Evolutionary conservation across 1,140 invertebrate genomes (phyloP).

Genomic region (Zaprionus ghesquierei): DNA sequence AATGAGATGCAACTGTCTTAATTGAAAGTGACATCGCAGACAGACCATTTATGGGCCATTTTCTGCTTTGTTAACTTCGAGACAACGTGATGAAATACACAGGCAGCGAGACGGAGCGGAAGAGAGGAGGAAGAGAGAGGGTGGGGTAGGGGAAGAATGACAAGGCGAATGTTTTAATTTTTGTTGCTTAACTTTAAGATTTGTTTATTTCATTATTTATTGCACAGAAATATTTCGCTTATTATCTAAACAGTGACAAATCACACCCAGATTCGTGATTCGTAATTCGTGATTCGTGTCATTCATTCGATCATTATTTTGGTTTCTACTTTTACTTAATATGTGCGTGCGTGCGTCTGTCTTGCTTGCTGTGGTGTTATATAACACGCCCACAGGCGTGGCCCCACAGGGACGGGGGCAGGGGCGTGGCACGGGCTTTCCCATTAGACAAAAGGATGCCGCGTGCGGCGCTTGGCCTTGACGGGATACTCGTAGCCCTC

Average conservation of each 20-base stretch:
- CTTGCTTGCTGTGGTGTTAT: background rate
- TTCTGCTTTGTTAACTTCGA: constrained; percentile 21
- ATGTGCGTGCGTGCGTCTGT: constrained; percentile 18
- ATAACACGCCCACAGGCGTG: constrained; percentile 9
- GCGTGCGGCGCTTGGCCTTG: constrained; percentile 73
- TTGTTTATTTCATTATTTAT: constrained; percentile 67
- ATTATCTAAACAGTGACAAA: constrained; percentile 68
- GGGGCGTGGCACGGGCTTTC: no score
- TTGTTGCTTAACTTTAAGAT: constrained; percentile 62
- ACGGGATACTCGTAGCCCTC: constrained; percentile 81
- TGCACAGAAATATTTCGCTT: constrained; percentile 58
- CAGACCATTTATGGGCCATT: constrained; percentile 1
- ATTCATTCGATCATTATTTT: constrained; percentile 57
- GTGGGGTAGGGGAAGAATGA: background rate
- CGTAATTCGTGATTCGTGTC: constrained; percentile 17
- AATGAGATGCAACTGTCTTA: constrained; percentile 19
- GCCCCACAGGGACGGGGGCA: no score
- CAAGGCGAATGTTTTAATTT: constrained; percentile 14
- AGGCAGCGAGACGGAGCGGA: background rate
- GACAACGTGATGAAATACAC: constrained; percentile 14
- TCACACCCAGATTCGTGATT: constrained; percentile 60
- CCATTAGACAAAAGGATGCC: constrained; percentile 76
- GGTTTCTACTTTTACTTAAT: constrained; percentile 68
- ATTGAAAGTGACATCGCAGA: constrained; percentile 25
- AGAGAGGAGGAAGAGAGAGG: background rate